Evolutionary conservation across 92 coral and sea anemone genomes (phyloP).

Genomic region (Phymanthus crucifer): DNA sequence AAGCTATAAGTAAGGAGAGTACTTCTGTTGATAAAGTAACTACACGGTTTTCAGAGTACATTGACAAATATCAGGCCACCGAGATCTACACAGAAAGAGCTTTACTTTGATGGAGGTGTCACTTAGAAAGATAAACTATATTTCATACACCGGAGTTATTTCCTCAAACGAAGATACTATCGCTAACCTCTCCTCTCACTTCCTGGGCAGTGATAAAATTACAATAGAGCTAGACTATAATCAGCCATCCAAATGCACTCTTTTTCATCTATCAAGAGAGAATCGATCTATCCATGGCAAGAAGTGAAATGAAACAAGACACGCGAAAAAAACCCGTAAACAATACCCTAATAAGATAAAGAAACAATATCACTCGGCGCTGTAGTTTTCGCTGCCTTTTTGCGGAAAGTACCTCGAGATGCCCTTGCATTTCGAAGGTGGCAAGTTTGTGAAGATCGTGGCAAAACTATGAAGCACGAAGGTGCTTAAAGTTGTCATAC

Average conservation of each 20-base stretch:
- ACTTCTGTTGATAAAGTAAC: slow-evolving; percentile 28
- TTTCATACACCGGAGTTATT: slow-evolving; percentile 53
- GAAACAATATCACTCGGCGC: slow-evolving; percentile 30
- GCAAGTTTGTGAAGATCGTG: slow-evolving; percentile 20
- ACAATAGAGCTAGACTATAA: slow-evolving; percentile 29
- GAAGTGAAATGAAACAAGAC: slow-evolving; percentile 52
- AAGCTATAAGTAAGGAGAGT: slow-evolving; percentile 34
- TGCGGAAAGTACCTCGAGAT: background rate
- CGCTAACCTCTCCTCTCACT: slow-evolving; percentile 35
- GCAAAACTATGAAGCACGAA: slow-evolving; percentile 57
- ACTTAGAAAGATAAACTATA: slow-evolving; percentile 36
- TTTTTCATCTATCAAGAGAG: slow-evolving; percentile 26
- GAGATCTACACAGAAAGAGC: slow-evolving; percentile 31
- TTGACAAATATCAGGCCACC: slow-evolving; percentile 19
- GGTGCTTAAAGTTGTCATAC: slow-evolving; percentile 86
- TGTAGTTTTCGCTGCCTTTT: slow-evolving; percentile 9
- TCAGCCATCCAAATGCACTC: slow-evolving; percentile 27
- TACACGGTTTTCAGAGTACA: slow-evolving; percentile 25
- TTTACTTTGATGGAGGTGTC: slow-evolving; percentile 47
- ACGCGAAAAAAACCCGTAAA: slow-evolving; percentile 52
- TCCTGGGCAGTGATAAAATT: slow-evolving; percentile 49
- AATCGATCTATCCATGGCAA: slow-evolving; percentile 28
- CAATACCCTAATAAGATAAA: slow-evolving; percentile 24
- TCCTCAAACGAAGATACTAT: slow-evolving; percentile 43
- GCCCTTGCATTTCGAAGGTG: slow-evolving; percentile 23